Evolutionary conservation across 1,140 invertebrate genomes (phyloP).

Genomic region (Drosophila obscura): DNA sequence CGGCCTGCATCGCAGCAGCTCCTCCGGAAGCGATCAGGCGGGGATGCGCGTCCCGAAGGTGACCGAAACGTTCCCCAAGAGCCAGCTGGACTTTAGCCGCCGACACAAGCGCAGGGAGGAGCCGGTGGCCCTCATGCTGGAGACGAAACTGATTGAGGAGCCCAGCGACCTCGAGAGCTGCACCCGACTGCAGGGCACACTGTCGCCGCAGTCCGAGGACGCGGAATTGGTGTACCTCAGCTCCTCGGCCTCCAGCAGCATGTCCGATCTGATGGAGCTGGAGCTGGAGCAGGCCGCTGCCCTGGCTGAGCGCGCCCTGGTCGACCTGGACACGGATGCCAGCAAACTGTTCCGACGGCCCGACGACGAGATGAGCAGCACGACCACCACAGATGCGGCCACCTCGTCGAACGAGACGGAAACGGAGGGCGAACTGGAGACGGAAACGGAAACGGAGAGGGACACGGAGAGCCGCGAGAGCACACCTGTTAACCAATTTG

Average conservation of each 20-base stretch:
- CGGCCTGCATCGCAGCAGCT: constrained; percentile 22
- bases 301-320: constrained; percentile 54
- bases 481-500: constrained; percentile 75
- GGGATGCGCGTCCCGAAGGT: constrained; percentile 44
- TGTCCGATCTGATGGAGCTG: constrained; percentile 76
- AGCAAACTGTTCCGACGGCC: constrained; percentile 53
- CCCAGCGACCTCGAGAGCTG: constrained; percentile 66
- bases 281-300: constrained; percentile 69
- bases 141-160: constrained; percentile 73
- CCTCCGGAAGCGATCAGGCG: constrained; percentile 18
- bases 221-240: constrained; percentile 78
- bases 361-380: constrained; percentile 57
- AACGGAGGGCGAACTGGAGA: constrained; percentile 65
- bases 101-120: constrained; percentile 71
- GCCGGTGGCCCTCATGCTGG: constrained; percentile 62
- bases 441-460: constrained; percentile 41
- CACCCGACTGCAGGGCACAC: constrained; percentile 55
- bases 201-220: constrained; percentile 68
- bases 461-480: constrained; percentile 70
- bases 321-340: constrained; percentile 75
- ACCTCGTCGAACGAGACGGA: constrained; percentile 66
- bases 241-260: constrained; percentile 77
- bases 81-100: constrained; percentile 70
- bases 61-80: constrained; percentile 69
- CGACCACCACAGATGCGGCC: constrained; percentile 51